Percentiles rank a stretch among this genome's conserved stretches.
Conservation (phyloP, 2,797 vertebrate genomes). For the Lagocephalus sceleratus region DNA sequence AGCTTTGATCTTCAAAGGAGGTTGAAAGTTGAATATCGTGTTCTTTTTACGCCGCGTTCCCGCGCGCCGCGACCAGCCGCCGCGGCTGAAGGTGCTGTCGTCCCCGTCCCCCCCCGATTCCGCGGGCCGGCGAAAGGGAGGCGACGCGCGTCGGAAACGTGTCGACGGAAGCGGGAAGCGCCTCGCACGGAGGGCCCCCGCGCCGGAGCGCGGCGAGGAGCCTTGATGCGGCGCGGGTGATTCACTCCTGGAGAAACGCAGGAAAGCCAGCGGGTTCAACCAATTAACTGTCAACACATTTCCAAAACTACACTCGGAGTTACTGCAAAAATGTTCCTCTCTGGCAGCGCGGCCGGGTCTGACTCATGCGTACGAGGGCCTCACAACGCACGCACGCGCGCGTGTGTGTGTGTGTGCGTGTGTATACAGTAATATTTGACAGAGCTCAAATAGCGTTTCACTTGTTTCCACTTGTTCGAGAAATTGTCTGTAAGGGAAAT, state of each 20-base stretch:
- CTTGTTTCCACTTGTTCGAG: conserved; percentile 77
- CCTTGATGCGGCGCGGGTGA: conserved; percentile 36
- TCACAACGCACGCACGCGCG: conserved; percentile 18
- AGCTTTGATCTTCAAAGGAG: conserved; percentile 58
- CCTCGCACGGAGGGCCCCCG: conserved; percentile 40
- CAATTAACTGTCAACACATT: conserved; percentile 49
- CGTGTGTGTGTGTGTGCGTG: not conserved
- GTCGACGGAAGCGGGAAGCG: conserved; percentile 53
- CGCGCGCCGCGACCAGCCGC: no score
- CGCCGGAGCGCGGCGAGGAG: conserved; percentile 39
- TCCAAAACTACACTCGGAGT: conserved; percentile 41
- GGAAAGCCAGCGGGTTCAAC: conserved; percentile 29
- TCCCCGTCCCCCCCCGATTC: conserved; percentile 20
- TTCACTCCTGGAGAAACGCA: conserved; percentile 22
- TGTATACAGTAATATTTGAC: conserved; percentile 63
- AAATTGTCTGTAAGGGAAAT: conserved; percentile 75
- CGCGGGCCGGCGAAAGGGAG: conserved; percentile 35
- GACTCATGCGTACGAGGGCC: conserved; percentile 39
- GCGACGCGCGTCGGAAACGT: conserved; percentile 35
- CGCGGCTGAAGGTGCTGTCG: no score
- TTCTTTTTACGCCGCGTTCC: conserved; percentile 15
- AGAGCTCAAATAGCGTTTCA: conserved; percentile 72
- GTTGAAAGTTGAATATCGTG: conserved; percentile 21
- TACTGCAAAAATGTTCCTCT: conserved; percentile 37
- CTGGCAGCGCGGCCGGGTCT: conserved; percentile 21